These are phyloP conservation scores for Cryptocheilus praepositus DNA, from an alignment of 2,888 invertebrate species.

Conservation along the genomic window DNA sequence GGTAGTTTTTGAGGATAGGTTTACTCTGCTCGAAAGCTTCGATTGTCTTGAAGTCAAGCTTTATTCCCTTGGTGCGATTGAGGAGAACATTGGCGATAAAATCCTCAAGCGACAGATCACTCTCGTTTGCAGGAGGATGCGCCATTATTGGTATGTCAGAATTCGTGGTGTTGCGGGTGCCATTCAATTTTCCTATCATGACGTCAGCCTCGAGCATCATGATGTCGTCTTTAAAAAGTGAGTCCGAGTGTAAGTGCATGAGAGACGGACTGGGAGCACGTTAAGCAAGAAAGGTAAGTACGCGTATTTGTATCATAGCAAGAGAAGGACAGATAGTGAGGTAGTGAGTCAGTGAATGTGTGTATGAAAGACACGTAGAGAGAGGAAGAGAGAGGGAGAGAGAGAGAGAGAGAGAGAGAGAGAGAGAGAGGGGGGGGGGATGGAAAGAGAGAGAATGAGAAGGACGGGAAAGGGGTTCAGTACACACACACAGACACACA, in stretches of 20 bases:
- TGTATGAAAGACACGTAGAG: conserved; percentile 7
- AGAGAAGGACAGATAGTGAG: conserved; percentile 1
- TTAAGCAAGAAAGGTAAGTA: background rate
- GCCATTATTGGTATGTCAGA: conserved; percentile 87
- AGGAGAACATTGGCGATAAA: conserved; percentile 81
- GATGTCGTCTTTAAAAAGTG: conserved; percentile 75
- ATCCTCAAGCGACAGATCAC: conserved; percentile 85
- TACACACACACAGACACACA: conserved; percentile 26
- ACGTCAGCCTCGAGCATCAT: conserved; percentile 94
- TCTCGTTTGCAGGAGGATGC: conserved; percentile 84
- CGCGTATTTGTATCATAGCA: background rate
- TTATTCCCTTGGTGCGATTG: conserved; percentile 84
- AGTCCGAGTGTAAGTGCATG: conserved; percentile 5
- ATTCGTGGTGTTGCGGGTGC: conserved; percentile 73
- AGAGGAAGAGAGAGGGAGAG: conserved; percentile 17
- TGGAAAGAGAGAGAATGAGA: conserved; percentile 16
- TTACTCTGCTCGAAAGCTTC: conserved; percentile 82
- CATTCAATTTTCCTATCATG: conserved; percentile 79
- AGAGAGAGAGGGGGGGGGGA: conserved; percentile 6
- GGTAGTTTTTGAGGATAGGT: conserved; percentile 70
- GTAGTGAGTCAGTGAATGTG: conserved; percentile 15
- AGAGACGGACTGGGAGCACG: background rate
- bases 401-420: conserved; percentile 15
- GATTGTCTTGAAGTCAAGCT: conserved; percentile 90
- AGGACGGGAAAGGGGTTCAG: background rate